Percentiles rank a stretch among this genome's conserved stretches.
Evolutionary conservation across 2,888 invertebrate species (phyloP).

Genomic region (Gymnosoma rotundatum): DNA sequence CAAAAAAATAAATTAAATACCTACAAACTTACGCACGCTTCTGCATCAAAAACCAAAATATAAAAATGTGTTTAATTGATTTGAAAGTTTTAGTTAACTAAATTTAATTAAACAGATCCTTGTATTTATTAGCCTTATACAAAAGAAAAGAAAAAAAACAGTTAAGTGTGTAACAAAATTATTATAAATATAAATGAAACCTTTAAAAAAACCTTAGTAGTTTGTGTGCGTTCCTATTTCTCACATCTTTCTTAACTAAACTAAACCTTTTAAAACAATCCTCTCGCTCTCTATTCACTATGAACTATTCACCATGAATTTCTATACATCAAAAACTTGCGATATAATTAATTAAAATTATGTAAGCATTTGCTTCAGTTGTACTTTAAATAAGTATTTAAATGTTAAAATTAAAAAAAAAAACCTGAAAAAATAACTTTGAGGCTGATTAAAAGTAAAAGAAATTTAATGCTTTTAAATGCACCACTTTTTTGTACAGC

Average conservation of each 20-base stretch:
- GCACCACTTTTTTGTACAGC: conserved; percentile 40
- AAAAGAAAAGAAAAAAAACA: conserved; percentile 20
- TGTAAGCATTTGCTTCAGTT: conserved; percentile 69
- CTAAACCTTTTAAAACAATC: conserved; percentile 36
- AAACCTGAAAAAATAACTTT: conserved; percentile 12
- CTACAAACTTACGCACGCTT: conserved; percentile 80
- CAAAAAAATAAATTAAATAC: conserved; percentile 71
- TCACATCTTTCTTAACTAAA: conserved; percentile 42
- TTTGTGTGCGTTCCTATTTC: conserved; percentile 65
- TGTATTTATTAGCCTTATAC: conserved; percentile 60
- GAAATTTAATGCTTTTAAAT: conserved; percentile 37
- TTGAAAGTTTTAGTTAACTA: conserved; percentile 49
- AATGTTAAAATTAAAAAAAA: conserved; percentile 33
- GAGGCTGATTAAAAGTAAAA: conserved; percentile 14
- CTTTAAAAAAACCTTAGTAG: conserved; percentile 51
- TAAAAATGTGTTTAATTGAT: conserved; percentile 61
- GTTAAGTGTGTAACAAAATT: conserved; percentile 31
- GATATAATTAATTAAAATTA: conserved; percentile 46
- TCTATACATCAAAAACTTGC: conserved; percentile 41
- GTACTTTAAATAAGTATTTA: conserved; percentile 59
- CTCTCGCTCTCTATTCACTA: conserved; percentile 61
- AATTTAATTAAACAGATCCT: conserved; percentile 63
- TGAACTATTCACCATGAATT: conserved; percentile 42
- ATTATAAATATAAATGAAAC: conserved; percentile 37
- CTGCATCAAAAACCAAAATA: conserved; percentile 76